Base-by-base conservation (phyloP, 2,113 vertebrate species). In the Esox niger region DNA sequence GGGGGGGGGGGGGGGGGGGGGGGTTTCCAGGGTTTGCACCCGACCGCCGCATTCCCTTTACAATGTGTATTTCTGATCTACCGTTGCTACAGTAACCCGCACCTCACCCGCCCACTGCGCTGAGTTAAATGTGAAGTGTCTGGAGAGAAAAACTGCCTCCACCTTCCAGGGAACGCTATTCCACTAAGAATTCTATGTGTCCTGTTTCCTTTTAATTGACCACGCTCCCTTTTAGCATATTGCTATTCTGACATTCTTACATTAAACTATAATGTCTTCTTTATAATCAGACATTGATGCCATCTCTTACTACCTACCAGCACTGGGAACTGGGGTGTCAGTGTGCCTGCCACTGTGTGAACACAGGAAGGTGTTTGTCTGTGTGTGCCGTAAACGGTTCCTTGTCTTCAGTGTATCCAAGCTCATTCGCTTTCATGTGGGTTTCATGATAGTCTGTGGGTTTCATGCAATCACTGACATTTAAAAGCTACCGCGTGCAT, bases 81-180 rank as follows among this genome's bases (percentile, higher is more conserved):
- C 57, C 8, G 38, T 64, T 67, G 64, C 76, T 66, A 65, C 65
- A 71, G 68, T 43, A 79, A 66, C 71, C 54, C 21, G 2, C 31
- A 70, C 71, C 59, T 65, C 61, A 23, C 29, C 47, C 56, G 25
- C 21, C 47, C 49, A 57, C 21, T 9, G 8, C 47, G 8, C 56
- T 20, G 17, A 67, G 35, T 52, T 66, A 33, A 68, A 79, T 68
- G 46, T 54, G 32, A 75, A 74, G 60, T 71, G 47, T 66, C n/a
- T 9, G 66, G 30, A 66, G 30, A 62, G 69, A 71, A 62, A 57
- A 72, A 56, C 20, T 23, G 26, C 58, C n/a, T 31, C 13, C 27
- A 29, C 55, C 59, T 60, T 68, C n/a, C n/a, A 11, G 30, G 23
- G 68, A 26, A 62, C 23, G 59, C 38, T n/a, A 15, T 20, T 15